Percentiles rank a stretch among this genome's conserved stretches.
These are phyloP conservation scores for Bungarus multicinctus DNA, from an alignment of 2,113 vertebrate genomes.

Conservation along the genomic window DNA sequence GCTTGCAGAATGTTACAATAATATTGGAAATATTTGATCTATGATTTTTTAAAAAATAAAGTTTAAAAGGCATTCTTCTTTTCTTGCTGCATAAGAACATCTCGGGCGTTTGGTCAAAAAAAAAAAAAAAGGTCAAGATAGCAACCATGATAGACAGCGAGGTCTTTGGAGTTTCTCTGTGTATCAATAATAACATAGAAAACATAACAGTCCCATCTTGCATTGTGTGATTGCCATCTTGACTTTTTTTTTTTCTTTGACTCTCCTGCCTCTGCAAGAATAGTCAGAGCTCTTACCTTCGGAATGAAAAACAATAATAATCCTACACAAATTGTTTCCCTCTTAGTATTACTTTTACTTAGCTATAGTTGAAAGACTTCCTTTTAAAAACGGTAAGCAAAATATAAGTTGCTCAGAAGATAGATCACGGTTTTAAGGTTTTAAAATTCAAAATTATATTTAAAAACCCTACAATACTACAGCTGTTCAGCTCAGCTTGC, in stretches of 20 bases:
- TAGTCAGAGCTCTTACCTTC: not conserved
- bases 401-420: not conserved
- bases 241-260: not conserved
- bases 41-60: not conserved
- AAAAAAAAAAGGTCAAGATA: not conserved
- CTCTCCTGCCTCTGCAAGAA: not conserved
- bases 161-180: not conserved
- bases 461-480: not conserved
- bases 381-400: not conserved
- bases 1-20: constrained; percentile 40
- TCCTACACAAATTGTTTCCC: not conserved
- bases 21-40: constrained; percentile 42
- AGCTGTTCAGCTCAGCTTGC: not conserved
- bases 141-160: not conserved
- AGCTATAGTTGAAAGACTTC: not conserved
- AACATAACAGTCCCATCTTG: not conserved
- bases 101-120: not conserved
- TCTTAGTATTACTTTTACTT: not conserved
- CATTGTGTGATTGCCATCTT: not conserved
- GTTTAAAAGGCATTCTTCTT: too few species aligned
- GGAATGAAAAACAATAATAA: not conserved
- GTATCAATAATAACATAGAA: not conserved
- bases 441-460: not conserved
- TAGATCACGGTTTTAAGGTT: not conserved
- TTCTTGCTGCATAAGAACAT: not conserved